Evolutionary conservation across 2,113 vertebrate species (phyloP).

Genomic region (cat (Felis catus)): F.catus_Fca126_mat1.0 CM031417.1:102873501-102874000

Average conservation of each 20-base stretch:
- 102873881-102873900: not conserved
- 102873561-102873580: not conserved
- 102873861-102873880: not conserved
- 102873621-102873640: not conserved
- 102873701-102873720: not conserved
- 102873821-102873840: conserved; percentile 20
- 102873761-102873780: not conserved
- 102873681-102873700: not conserved
- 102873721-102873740: not conserved
- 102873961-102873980: not conserved
- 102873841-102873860: not conserved
- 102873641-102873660: not conserved
- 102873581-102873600: not conserved
- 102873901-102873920: not conserved
- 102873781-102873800: not conserved
- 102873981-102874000: not conserved
- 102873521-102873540: not conserved
- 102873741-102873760: not conserved
- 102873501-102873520: not conserved
- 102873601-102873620: not conserved
- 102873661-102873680: not conserved
- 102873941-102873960: not conserved
- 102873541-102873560: not conserved
- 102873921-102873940: not conserved
- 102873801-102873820: conserved; percentile 12